Conservation (phyloP, 2,113 vertebrate species). For the Mustelus asterias region DNA sequence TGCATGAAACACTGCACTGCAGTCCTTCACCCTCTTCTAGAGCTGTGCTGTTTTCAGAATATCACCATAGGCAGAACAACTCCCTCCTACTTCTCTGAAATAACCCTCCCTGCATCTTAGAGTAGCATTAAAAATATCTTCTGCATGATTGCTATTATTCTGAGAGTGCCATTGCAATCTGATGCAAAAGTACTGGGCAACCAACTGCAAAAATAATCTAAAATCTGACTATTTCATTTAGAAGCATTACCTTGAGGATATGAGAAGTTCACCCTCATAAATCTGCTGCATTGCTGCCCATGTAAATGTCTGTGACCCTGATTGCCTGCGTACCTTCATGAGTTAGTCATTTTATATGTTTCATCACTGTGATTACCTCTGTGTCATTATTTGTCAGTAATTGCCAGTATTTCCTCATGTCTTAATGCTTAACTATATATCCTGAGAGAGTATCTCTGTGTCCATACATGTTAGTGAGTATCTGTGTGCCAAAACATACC, state of each 20-base stretch:
- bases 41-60: neutral
- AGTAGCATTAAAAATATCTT: neutral
- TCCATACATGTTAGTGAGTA: neutral
- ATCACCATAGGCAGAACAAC: neutral
- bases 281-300: neutral
- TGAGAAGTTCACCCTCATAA: neutral
- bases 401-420: neutral
- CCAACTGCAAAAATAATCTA: constrained; percentile 10
- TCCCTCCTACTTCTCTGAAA: neutral
- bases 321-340: neutral
- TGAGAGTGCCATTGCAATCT: neutral
- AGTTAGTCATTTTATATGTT: neutral
- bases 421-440: neutral
- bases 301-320: no score
- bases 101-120: neutral
- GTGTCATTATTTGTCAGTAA: neutral
- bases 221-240: neutral
- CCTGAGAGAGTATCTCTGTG: neutral
- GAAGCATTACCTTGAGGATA: neutral
- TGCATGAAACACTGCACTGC: neutral
- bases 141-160: neutral
- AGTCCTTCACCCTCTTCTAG: neutral
- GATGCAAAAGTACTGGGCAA: neutral
- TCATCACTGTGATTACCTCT: neutral
- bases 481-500: neutral